Evolutionary conservation across 1,140 invertebrate genomes (phyloP).

Genomic region (Magallana ariakensis): DNA sequence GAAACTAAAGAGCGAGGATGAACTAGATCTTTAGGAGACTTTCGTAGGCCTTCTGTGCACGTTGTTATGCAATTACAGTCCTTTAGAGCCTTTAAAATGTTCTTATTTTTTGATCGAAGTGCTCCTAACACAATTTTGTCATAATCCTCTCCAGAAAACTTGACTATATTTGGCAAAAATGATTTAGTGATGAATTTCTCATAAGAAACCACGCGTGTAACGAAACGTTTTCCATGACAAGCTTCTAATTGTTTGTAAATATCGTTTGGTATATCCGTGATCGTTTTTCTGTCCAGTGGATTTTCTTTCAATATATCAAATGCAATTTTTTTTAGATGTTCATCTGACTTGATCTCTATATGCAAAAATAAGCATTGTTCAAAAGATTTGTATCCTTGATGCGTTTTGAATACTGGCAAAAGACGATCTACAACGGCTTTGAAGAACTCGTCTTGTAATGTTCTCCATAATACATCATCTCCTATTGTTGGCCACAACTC

Average conservation of each 20-base stretch:
- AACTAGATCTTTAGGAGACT: constrained; percentile 38
- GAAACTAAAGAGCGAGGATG: not conserved
- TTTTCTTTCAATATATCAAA: not conserved
- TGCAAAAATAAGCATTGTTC: constrained; percentile 20
- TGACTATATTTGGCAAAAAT: constrained; percentile 28
- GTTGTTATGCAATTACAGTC: constrained; percentile 36
- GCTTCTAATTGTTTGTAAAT: not conserved
- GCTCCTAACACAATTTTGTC: not conserved
- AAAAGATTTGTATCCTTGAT: constrained; percentile 6
- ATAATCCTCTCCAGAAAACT: not conserved
- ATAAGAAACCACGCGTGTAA: not conserved
- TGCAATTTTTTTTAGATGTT: not conserved
- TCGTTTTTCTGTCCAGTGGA: not conserved
- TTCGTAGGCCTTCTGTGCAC: not conserved
- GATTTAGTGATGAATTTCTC: constrained; percentile 26
- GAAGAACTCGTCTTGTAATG: constrained; percentile 26
- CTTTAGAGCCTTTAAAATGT: not conserved
- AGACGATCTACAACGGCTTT: not conserved
- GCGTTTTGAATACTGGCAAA: not conserved
- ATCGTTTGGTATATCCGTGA: constrained; percentile 4
- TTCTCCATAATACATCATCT: not conserved
- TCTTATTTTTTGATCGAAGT: not conserved
- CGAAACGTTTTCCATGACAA: not conserved
- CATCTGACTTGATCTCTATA: not conserved
- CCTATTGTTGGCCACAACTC: not conserved